These are phyloP conservation scores for Paelopatides confundens DNA, from an alignment of 53 echinoderm and acorn worm species.

Conservation along the genomic window DNA sequence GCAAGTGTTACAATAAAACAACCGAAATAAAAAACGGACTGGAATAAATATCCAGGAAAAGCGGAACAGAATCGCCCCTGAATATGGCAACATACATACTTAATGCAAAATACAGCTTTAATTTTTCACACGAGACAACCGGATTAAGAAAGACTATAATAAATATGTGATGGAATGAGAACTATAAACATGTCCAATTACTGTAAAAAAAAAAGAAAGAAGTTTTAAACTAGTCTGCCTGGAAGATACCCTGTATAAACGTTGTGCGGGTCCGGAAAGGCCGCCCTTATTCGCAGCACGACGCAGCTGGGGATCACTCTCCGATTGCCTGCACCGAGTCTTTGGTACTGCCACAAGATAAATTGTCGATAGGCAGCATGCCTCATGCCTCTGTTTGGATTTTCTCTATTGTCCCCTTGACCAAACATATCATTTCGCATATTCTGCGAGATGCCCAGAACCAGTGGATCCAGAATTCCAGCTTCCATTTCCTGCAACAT, in stretches of 20 bases:
- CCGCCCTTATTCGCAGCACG: background rate
- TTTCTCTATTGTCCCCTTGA: background rate
- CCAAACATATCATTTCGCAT: conserved; percentile 1
- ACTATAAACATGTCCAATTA: no score
- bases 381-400: background rate
- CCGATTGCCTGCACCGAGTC: background rate
- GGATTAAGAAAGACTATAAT: no score
- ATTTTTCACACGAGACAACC: no score
- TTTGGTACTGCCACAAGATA: background rate
- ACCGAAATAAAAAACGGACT: no score
- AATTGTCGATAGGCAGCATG: background rate
- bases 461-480: background rate
- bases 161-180: no score
- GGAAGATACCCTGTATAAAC: background rate
- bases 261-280: background rate
- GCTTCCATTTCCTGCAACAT: no score
- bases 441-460: background rate
- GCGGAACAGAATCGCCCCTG: no score
- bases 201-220: no score
- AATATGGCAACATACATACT: no score
- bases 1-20: no score
- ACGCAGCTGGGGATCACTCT: conserved; percentile 5
- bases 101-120: no score
- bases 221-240: background rate
- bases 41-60: no score